A percentile compares a stretch with the other conserved stretches of the same genome.
These are phyloP conservation scores for Thecocarcelia acutangulata DNA, from an alignment of 2,888 invertebrate genomes.

Conservation along the genomic window DNA sequence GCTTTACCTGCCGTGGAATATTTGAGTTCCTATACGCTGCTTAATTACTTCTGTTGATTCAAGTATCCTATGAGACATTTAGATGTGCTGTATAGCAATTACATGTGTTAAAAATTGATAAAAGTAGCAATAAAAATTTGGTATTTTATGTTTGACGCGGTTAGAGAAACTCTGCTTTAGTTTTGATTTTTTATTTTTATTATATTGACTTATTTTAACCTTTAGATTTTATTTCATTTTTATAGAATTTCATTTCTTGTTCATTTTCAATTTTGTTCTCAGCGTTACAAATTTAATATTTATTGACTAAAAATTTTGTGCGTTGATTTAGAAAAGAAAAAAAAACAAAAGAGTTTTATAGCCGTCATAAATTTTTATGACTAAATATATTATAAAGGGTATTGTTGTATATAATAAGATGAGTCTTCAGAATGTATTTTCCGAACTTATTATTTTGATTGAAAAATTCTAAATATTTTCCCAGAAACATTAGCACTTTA, in stretches of 20 bases:
- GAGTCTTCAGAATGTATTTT: conserved; percentile 23
- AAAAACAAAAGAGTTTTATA: conserved; percentile 41
- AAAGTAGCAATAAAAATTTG: no score
- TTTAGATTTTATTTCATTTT: conserved; percentile 57
- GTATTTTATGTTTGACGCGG: no score
- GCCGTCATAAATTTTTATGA: conserved; percentile 64
- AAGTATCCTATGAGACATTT: no score
- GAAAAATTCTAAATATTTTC: not conserved
- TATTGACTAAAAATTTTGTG: conserved; percentile 63
- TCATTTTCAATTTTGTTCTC: conserved; percentile 31
- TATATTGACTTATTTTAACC: conserved; percentile 21
- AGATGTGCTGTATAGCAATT: no score
- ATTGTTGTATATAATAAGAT: conserved; percentile 16
- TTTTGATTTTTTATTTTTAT: not conserved
- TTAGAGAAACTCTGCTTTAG: conserved; percentile 28
- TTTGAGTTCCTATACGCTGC: no score
- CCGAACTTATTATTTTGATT: conserved; percentile 23
- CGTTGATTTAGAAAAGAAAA: conserved; percentile 16
- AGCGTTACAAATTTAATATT: conserved; percentile 63
- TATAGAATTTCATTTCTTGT: conserved; percentile 48
- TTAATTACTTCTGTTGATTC: no score
- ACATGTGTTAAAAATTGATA: no score
- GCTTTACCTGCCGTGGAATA: no score
- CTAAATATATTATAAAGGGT: conserved; percentile 29
- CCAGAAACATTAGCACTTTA: conserved; percentile 11